Conservation (phyloP, 2,113 vertebrate species). For the Stictonetta naevosa region DNA sequence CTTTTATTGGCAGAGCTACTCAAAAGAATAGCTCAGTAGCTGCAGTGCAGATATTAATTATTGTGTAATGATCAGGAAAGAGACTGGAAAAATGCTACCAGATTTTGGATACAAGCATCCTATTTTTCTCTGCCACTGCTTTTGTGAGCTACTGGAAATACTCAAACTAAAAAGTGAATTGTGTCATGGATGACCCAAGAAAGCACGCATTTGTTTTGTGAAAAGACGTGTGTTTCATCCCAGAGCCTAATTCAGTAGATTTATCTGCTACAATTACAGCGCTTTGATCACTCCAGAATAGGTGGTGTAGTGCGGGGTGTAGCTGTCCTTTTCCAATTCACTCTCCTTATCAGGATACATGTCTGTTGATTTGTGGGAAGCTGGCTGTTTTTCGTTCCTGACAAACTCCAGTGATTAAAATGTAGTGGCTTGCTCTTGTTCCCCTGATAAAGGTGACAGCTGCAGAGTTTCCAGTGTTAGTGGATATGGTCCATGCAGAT, state of each 20-base stretch:
- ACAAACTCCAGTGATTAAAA: slow-evolving; percentile 92
- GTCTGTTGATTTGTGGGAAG: slow-evolving; percentile 90
- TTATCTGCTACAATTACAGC: slow-evolving; percentile 80
- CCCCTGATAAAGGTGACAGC: slow-evolving; percentile 89
- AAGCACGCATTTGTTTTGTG: slow-evolving; percentile 63
- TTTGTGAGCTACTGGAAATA: slow-evolving; percentile 2
- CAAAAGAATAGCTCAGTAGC: not conserved
- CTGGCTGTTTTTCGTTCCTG: slow-evolving; percentile 89
- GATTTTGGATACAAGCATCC: not conserved
- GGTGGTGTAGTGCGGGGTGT: slow-evolving; percentile 74
- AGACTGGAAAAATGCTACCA: not conserved
- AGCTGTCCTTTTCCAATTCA: slow-evolving; percentile 80
- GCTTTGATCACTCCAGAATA: slow-evolving; percentile 82
- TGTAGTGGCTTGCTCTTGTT: slow-evolving; percentile 87
- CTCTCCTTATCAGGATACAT: slow-evolving; percentile 88
- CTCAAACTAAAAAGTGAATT: slow-evolving; percentile 18
- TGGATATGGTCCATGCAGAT: slow-evolving; percentile 89
- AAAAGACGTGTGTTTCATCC: slow-evolving; percentile 67
- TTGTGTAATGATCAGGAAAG: not conserved
- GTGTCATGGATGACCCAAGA: slow-evolving; percentile 1
- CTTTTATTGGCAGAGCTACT: not conserved
- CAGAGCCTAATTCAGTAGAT: slow-evolving; percentile 73
- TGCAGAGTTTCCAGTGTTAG: slow-evolving; percentile 85
- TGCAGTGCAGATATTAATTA: not conserved
- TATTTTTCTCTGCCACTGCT: not conserved